Conservation (phyloP, 1,140 invertebrate genomes). For the Tenebrio molitor region DNA sequence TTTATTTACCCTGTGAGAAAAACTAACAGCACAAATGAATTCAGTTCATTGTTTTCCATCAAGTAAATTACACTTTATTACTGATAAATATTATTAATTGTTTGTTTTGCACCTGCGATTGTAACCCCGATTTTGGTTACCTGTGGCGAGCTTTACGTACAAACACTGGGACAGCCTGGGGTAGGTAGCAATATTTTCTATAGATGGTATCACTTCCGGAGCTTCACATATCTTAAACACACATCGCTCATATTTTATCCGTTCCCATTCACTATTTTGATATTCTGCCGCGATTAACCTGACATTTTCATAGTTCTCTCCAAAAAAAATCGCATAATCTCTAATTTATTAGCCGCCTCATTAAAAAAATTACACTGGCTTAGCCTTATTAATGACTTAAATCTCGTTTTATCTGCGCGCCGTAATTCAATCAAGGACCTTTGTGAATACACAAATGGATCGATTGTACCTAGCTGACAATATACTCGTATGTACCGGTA, state of each 20-base stretch:
- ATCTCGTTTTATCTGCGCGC: not conserved
- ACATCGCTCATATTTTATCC: not conserved
- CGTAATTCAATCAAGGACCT: conserved; percentile 19
- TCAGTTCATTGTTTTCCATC: conserved; percentile 36
- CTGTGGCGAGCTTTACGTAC: conserved; percentile 18
- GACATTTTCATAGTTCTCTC: too few relatives aligned
- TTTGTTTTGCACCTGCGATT: conserved; percentile 35
- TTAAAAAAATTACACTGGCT: conserved; percentile 30
- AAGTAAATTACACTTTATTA: conserved; percentile 27
- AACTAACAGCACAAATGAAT: conserved; percentile 4
- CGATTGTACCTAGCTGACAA: too few relatives aligned
- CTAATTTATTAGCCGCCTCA: conserved; percentile 16
- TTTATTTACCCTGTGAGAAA: conserved; percentile 19
- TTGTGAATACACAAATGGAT: too few relatives aligned
- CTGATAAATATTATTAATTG: conserved; percentile 33
- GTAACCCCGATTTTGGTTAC: conserved; percentile 13
- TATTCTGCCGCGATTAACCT: too few relatives aligned
- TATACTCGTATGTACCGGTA: too few relatives aligned
- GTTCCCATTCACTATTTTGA: too few relatives aligned
- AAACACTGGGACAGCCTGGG: conserved; percentile 11
- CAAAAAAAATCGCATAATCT: too few relatives aligned
- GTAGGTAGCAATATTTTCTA: conserved; percentile 30
- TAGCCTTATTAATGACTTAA: conserved; percentile 32
- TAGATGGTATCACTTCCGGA: conserved; percentile 42
- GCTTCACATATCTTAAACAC: not conserved